Percentiles rank a stretch among this genome's conserved stretches.
Conservation (phyloP, 2,113 vertebrate species). For the Sterrhoptilus dennistouni region DNA sequence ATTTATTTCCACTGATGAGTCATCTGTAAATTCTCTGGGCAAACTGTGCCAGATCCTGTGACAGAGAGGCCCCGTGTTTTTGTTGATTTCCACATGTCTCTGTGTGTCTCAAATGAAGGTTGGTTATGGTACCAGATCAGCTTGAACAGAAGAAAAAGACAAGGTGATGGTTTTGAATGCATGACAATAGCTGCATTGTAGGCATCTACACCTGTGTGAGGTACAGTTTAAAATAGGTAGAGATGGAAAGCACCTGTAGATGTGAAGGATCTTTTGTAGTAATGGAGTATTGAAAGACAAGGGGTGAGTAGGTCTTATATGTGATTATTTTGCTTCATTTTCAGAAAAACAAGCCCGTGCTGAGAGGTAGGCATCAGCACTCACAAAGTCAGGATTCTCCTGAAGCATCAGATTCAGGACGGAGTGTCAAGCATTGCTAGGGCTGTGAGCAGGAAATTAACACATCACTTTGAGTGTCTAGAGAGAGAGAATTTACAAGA, state of each 20-base stretch:
- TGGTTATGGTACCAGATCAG: background rate
- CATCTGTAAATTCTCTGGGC: background rate
- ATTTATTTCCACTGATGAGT: background rate
- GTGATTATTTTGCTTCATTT: background rate
- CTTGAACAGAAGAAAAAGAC: background rate
- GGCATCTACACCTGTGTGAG: background rate
- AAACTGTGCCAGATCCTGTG: background rate
- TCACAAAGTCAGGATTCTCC: background rate
- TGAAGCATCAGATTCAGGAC: background rate
- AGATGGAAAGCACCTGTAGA: background rate
- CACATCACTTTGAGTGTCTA: background rate
- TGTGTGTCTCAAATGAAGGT: background rate
- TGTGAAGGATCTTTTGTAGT: background rate
- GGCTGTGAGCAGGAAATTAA: background rate
- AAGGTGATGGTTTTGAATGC: background rate
- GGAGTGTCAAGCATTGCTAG: background rate
- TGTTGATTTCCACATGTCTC: background rate
- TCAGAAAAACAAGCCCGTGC: background rate
- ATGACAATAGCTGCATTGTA: background rate
- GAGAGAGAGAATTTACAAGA: background rate
- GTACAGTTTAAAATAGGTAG: background rate
- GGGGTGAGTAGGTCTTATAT: background rate
- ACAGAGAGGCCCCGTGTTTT: rapidly evolving
- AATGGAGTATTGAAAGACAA: background rate
- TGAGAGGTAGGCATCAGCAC: background rate